phyloP scores from a whole-genome alignment of 2,113 vertebrate genomes.

The Poecile atricapillus region DNA sequence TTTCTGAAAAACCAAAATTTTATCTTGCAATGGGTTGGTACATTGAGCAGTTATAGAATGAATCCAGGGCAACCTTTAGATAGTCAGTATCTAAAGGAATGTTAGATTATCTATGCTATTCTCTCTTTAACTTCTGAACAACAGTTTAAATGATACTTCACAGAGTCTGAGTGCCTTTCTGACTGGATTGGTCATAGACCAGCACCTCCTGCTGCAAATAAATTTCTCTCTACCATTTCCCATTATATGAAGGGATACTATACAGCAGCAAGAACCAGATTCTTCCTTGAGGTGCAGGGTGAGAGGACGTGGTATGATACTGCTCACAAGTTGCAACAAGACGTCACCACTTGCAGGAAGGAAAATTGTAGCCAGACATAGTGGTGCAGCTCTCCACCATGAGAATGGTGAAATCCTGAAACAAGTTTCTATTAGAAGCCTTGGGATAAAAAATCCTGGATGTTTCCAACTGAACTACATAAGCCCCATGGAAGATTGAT shows the following conservation, averaged over 20 bases:
- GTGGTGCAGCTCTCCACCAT: not conserved
- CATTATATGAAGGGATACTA: not conserved
- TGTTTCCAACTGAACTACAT: not conserved
- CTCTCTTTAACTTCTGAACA: not conserved
- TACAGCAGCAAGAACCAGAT: not conserved
- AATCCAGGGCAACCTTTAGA: not conserved
- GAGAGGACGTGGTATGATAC: accelerated
- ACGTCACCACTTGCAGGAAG: not conserved
- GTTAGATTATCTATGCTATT: not conserved
- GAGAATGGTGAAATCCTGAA: not conserved
- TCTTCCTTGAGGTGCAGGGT: not conserved
- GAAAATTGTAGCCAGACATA: not conserved
- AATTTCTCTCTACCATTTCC: not conserved
- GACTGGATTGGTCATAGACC: not conserved
- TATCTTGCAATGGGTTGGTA: not conserved
- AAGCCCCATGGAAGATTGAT: not conserved
- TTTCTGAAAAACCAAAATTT: not conserved
- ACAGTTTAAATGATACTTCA: not conserved
- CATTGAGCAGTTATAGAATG: not conserved
- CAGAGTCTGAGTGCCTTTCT: not conserved
- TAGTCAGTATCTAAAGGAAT: not conserved
- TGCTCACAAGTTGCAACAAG: not conserved
- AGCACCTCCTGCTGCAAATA: not conserved
- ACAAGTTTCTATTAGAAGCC: not conserved
- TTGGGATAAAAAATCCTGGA: not conserved